Evolutionary conservation across 2,113 vertebrate genomes (phyloP).

Genomic region (Peromyscus leucopus): DNA sequence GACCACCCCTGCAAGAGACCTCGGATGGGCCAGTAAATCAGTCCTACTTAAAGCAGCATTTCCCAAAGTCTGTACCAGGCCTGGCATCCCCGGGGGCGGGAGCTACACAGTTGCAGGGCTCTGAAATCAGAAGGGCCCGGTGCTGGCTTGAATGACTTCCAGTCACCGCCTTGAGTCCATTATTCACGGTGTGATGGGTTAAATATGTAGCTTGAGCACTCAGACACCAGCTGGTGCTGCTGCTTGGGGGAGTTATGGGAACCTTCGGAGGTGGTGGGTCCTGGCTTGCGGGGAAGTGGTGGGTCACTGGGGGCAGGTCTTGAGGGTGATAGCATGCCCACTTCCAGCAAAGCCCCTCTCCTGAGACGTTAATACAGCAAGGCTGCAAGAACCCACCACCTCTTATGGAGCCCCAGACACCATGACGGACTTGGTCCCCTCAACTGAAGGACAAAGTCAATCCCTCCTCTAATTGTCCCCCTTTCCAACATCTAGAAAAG

Average conservation of each 20-base stretch:
- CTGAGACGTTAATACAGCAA: background rate
- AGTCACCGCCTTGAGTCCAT: background rate
- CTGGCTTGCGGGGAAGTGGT: background rate
- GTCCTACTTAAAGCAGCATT: background rate
- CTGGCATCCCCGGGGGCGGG: accelerated
- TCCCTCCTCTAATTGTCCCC: background rate
- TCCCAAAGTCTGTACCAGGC: background rate
- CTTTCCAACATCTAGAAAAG: background rate
- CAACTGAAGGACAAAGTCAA: background rate
- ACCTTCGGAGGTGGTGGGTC: background rate
- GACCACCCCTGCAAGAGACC: background rate
- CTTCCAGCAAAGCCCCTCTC: background rate
- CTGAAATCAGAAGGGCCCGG: background rate
- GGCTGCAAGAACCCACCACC: background rate
- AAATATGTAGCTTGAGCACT: background rate
- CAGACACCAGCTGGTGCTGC: background rate
- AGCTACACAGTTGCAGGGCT: background rate
- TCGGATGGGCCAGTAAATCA: background rate
- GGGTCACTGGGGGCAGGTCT: background rate
- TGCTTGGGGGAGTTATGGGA: background rate
- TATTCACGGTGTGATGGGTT: background rate
- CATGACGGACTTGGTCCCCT: background rate
- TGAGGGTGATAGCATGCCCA: background rate
- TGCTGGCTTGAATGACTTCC: accelerated
- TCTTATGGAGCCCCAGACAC: background rate